These are phyloP conservation scores for Sarotherodon lohbergeri DNA, from an alignment of 2,113 vertebrate species.

Conservation along the genomic window DNA sequence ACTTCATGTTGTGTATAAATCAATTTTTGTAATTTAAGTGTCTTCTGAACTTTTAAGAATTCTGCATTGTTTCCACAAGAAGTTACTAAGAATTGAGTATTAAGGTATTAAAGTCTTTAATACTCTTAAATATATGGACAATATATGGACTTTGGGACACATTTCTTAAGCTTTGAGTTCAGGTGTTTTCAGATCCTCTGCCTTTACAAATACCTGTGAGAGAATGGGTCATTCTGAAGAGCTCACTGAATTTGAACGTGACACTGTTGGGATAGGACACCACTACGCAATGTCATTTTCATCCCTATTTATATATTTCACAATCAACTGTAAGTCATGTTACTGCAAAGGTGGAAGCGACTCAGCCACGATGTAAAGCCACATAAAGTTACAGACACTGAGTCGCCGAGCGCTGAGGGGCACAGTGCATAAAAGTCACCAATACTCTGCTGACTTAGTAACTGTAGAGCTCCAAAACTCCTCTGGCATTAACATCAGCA, in stretches of 20 bases:
- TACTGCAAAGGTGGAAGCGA: not conserved
- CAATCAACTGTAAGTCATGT: not conserved
- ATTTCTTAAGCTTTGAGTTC: not conserved
- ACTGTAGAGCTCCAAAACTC: not conserved
- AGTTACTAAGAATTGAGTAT: not conserved
- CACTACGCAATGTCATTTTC: not conserved
- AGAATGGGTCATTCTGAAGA: not conserved
- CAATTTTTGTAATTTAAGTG: not conserved
- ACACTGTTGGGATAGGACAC: not conserved
- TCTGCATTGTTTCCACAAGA: not conserved
- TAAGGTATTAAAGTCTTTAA: not conserved
- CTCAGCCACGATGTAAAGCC: not conserved
- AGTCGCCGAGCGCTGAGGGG: fast-evolving
- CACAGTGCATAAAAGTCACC: not conserved
- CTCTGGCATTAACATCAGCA: not conserved
- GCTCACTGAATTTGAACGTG: not conserved
- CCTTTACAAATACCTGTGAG: not conserved
- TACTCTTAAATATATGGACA: not conserved
- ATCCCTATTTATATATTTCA: not conserved
- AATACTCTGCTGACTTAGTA: not conserved
- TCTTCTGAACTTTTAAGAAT: not conserved
- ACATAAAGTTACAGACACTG: not conserved
- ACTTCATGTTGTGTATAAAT: not conserved
- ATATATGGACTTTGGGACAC: not conserved
- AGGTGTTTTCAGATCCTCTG: not conserved